A percentile compares a stretch with the other conserved stretches of the same genome.
Conservation (phyloP, 2,888 invertebrate species). For the Anorthoa munda region DNA sequence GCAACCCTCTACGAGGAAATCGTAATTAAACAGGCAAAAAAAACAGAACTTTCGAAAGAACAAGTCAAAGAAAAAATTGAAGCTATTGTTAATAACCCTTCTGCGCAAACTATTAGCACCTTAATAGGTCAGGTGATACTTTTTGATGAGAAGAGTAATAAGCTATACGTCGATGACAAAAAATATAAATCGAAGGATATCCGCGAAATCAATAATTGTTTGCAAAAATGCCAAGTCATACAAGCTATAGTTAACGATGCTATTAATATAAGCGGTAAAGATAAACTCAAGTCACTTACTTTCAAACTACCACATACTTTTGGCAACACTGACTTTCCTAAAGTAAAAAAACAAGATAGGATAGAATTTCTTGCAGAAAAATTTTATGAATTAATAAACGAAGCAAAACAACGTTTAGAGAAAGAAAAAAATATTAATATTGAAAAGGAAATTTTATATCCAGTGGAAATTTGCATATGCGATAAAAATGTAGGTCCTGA, state of each 20-base stretch:
- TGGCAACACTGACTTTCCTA: slow-evolving; percentile 70
- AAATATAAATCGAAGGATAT: slow-evolving; percentile 54
- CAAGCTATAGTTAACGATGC: slow-evolving; percentile 63
- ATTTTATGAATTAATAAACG: slow-evolving; percentile 52
- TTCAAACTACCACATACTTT: slow-evolving; percentile 69
- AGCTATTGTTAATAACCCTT: slow-evolving; percentile 58
- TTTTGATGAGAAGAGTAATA: slow-evolving; percentile 58
- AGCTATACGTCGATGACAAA: slow-evolving; percentile 46
- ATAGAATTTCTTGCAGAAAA: slow-evolving; percentile 51
- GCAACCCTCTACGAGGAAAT: slow-evolving; percentile 66
- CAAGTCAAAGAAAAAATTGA: slow-evolving; percentile 54
- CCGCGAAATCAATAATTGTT: slow-evolving; percentile 51
- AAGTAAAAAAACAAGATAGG: slow-evolving; percentile 39
- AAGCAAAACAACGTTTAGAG: slow-evolving; percentile 23
- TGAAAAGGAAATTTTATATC: slow-evolving; percentile 27
- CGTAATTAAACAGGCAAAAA: slow-evolving; percentile 58
- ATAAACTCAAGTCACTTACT: slow-evolving; percentile 55
- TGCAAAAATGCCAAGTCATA: slow-evolving; percentile 62
- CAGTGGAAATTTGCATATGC: slow-evolving; percentile 59
- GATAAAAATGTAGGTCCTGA: slow-evolving; percentile 62
- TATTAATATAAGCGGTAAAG: slow-evolving; percentile 53
- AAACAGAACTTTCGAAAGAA: slow-evolving; percentile 50
- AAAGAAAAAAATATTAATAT: slow-evolving; percentile 30
- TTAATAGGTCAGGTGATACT: slow-evolving; percentile 67
- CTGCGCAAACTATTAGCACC: slow-evolving; percentile 61